These are phyloP conservation scores for Hoplostethus mediterraneus DNA, from an alignment of 2,797 vertebrate species.

Conservation along the genomic window DNA sequence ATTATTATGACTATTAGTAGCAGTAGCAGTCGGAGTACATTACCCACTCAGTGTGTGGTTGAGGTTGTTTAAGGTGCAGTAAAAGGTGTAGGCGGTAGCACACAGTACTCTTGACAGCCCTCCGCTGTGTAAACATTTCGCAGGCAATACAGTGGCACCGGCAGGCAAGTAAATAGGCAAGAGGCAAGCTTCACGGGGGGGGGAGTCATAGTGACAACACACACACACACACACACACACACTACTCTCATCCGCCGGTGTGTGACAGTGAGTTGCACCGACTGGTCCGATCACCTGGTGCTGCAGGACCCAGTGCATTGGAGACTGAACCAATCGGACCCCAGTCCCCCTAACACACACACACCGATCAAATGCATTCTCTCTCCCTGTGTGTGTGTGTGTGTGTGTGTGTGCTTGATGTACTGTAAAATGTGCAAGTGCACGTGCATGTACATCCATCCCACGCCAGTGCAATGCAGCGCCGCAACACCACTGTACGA, in stretches of 20 bases:
- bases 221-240: constrained; percentile 10
- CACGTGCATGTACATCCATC: constrained; percentile 28
- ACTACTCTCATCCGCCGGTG: constrained; percentile 22
- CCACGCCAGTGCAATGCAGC: constrained; percentile 7
- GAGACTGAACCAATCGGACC: constrained; percentile 55
- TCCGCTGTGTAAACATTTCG: constrained; percentile 39
- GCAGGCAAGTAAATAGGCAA: constrained; percentile 42
- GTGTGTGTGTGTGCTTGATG: constrained; percentile 3
- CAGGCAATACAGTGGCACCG: constrained; percentile 40
- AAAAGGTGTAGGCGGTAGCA: constrained; percentile 3
- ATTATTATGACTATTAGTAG: no score
- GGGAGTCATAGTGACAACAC: constrained; percentile 11
- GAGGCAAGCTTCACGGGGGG: constrained; percentile 35
- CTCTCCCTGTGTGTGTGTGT: constrained; percentile 17
- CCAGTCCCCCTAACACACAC: constrained; percentile 53
- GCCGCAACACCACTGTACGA: background rate
- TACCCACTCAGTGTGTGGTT: no score
- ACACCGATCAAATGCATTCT: constrained; percentile 72
- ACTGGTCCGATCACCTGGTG: constrained; percentile 61
- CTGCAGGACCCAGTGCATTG: constrained; percentile 73
- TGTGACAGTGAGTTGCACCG: constrained; percentile 66
- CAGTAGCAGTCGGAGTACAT: no score
- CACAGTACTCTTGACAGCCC: constrained; percentile 9
- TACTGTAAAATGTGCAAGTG: constrained; percentile 18
- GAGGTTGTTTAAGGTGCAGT: no score